Base-by-base conservation (phyloP, 1,140 invertebrate genomes). In the Drosophila watanabei region DNA sequence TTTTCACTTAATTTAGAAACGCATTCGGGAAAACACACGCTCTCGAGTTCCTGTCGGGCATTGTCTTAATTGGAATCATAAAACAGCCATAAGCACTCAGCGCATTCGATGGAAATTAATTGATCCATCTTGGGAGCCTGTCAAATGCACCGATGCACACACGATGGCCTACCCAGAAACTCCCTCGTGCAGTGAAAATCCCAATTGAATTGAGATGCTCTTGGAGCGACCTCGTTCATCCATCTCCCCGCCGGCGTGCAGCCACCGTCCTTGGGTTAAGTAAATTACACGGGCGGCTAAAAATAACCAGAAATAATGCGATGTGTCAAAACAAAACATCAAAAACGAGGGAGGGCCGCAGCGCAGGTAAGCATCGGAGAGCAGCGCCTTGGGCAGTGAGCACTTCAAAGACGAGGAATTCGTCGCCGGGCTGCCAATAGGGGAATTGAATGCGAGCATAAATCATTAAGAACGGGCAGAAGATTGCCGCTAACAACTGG, bases 281-380 rank as follows among this genome's bases (percentile, higher is more conserved):
- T 86, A 85, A 86, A 82, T 89, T 82, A 80, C 79, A 61, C 43
- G 59, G 54, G 5, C n/a, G 52, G 9, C 86, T 73, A 77, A 82
- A 90, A 89, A 89, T 90, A 89, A 56, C n/a, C 82, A 45, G 56
- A 77, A 90, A 89, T 90, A 90, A 89, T 89, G 86, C 57, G 81
- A 79, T 84, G 85, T 88, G 85, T 88, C 85, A 89, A 88, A 88
- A 88, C 85, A 88, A 76, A 89, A 90, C 85, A 88, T 88, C 86
- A 88, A 88, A 88, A 85, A 73, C 65, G 54, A 79, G 52, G 35
- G 18, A 30, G 48, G 46, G 32, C 51, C 56, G 69, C 63, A 45
- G 62, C 46, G 62, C 46, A 43, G 65, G 48, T 41, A 45, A 52
- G 24, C 33, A n/a, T 13, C 58, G 48, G 59, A 80, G 58, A 54